Evolutionary conservation across 2,888 invertebrate species (phyloP), one percentile per base, ranked within the genome.

Genomic region (Seira musarum): DNA sequence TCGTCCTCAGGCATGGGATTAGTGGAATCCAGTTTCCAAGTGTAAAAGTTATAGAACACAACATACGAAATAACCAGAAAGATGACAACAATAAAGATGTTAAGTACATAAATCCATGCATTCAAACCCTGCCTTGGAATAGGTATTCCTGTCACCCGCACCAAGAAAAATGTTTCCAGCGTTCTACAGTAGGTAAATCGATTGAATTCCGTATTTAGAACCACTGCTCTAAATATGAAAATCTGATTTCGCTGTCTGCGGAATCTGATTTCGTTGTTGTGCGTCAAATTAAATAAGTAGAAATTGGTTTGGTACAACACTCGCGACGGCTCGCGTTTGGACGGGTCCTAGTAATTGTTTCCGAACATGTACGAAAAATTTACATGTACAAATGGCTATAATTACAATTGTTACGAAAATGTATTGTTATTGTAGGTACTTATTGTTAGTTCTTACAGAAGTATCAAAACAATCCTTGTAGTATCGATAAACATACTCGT

Each of bases 191-290:
- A 86, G 1, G 85, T 85, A 57, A 83, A 86, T 21, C 81, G 30
- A 74, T 86, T 86, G 57, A 81, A 81, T 0, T 82, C 63, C 0
- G 85, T 85, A 66, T 86, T 86, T n/a, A 86, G 17, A 0, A 84
- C 81, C 1, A 83, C 83, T 3, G 86, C 86, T 40, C 86, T 61
- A 25, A 86, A 83, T 13, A 86, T 69, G 22, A 81, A 84, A 6
- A 86, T 79, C 65, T 83, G 84, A 63, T 86, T 85, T 35, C 86
- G 53, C 1, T 85, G 72, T 25, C 82, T 49, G 1, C 25, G 46
- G 70, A 85, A 82, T 46, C 67, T 80, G 24, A 86, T 40, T 0
- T 63, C 19, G 68, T 86, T 86, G 5, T 65, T 46, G 63, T 86
- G 85, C 5, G 85, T 84, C 1, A 40, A 13, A 68, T 86, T 86